Evolutionary conservation across 30 jellyfish, hydroid and myxozoan species (phyloP), one percentile per base, ranked within the genome.

Genomic region (Turritopsis dohrnii): DNA sequence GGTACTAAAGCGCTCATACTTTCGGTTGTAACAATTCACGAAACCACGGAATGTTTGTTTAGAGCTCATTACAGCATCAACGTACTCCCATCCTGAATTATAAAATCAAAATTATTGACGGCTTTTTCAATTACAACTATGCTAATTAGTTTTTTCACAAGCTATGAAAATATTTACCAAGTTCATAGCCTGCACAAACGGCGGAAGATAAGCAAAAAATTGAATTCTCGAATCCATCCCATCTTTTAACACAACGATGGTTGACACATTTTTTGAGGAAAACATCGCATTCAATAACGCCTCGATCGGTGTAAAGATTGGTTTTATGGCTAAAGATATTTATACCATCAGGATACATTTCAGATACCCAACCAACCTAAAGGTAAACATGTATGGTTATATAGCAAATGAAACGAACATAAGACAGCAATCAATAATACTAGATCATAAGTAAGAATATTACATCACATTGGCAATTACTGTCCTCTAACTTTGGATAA

Each of bases 21-120:
- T 75, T 31, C 29, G 23, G n/a, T 24, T 28, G 29, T 30, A 75
- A 21, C 52, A 75, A 30, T 26, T 23, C 25, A 75, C 83, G 29
- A 75, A 75, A 75, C 83, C 83, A 30, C 83, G 25, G 8, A 75
- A 75, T 75, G 83, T 75, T 30, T 25, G 27, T 75, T 75, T 75
- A 18, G 73, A 60, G 65, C 65, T 24, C 23, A 75, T 21, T 25
- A 75, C 83, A 75, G 23, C 21, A 30, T 75, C 83, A 75, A 75
- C 83, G 20, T 23, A 75, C 54, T 75, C 65, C 83, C 83, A 75
- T 25, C 83, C 83, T 75, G 21, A 21, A 60, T 23, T 21, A 21
- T 18, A 60, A 60, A 23, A 60, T 18, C 19, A 60, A 60, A 60
- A 60, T 18, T 21, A 21, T 60, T 23, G 19, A n/a, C n/a, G n/a